Evolutionary conservation across 2,797 vertebrate species (phyloP).

Genomic region (Euphonia xanthogaster): DNA sequence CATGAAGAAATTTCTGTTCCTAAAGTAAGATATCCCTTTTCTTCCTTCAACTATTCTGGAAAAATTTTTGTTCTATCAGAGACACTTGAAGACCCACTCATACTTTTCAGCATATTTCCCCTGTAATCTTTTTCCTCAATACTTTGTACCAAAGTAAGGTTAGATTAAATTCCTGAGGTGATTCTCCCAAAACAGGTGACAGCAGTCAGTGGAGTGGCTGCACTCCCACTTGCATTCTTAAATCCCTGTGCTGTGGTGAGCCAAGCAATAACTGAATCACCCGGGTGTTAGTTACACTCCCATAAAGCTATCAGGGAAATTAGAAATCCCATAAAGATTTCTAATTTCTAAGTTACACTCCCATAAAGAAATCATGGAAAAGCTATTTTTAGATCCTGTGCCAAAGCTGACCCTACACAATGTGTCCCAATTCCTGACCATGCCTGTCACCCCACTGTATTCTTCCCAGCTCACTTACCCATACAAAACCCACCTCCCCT

Average conservation of each 20-base stretch:
- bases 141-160: not conserved
- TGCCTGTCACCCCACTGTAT: rapidly evolving
- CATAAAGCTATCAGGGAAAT: not conserved
- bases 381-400: not conserved
- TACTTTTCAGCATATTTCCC: not conserved
- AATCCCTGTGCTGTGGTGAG: not conserved
- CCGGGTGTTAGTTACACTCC: not conserved
- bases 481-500: rapidly evolving
- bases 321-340: too few species aligned
- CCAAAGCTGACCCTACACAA: not conserved
- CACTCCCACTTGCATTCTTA: not conserved
- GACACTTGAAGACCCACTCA: not conserved
- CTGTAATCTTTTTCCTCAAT: not conserved
- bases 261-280: not conserved
- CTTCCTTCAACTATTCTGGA: not conserved
- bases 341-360: too few species aligned
- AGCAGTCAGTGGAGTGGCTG: not conserved
- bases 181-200: not conserved
- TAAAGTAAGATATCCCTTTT: not conserved
- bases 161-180: not conserved
- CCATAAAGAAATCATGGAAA: not conserved
- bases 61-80: not conserved
- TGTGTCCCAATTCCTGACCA: rapidly evolving
- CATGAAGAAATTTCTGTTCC: not conserved
- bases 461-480: not conserved